Conservation (phyloP, 1,140 invertebrate genomes). For the Asobara japonica region DNA sequence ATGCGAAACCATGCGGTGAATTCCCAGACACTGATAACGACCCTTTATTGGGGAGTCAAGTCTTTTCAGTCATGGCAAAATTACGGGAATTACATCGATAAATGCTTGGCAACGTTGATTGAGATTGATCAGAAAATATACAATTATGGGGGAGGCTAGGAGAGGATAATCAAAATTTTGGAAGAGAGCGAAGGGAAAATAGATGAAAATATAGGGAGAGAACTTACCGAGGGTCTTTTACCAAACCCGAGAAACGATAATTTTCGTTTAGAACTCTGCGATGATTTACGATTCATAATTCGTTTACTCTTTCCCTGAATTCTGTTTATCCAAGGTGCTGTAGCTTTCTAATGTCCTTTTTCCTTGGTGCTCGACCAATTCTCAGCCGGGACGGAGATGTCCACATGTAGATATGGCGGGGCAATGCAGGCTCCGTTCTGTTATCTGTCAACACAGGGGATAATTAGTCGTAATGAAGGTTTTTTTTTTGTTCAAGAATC, state of each 20-base stretch:
- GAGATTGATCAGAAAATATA: neutral
- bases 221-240: slow-evolving; percentile 54
- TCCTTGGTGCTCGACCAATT: slow-evolving; percentile 66
- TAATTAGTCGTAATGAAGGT: slow-evolving; percentile 22
- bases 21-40: neutral
- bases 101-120: neutral
- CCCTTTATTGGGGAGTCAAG: neutral
- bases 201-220: neutral
- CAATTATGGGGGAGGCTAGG: no score
- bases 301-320: slow-evolving; percentile 14
- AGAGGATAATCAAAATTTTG: no score
- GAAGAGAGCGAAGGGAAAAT: no score
- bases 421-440: slow-evolving; percentile 63
- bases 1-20: neutral
- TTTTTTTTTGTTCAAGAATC: no score
- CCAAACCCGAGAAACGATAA: slow-evolving; percentile 64
- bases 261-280: slow-evolving; percentile 50
- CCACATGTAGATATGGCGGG: slow-evolving; percentile 66
- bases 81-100: neutral
- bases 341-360: slow-evolving; percentile 54
- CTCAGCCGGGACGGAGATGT: slow-evolving; percentile 64
- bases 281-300: slow-evolving; percentile 16
- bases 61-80: neutral
- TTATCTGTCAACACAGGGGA: slow-evolving; percentile 47
- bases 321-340: slow-evolving; percentile 38